phyloP scores from a whole-genome alignment of 37 sponge, comb jelly and placozoan species.

The Chondrilla cf. caribensis region DNA sequence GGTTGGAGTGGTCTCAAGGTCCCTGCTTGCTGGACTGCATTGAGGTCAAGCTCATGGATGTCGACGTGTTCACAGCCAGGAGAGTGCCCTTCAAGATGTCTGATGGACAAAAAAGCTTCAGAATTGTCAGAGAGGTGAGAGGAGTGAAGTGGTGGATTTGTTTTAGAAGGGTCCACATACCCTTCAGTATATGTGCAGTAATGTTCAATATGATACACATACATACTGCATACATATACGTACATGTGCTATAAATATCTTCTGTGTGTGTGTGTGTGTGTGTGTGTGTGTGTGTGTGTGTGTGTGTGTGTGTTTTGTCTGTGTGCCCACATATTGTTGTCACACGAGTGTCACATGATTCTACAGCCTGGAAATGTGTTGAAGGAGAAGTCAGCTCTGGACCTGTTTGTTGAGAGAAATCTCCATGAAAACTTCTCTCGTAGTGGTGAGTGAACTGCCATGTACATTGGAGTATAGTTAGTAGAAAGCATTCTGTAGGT shows the following conservation, averaged over 20 bases:
- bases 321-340: too few relatives aligned
- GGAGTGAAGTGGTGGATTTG: not conserved
- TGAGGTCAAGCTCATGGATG: conserved; percentile 57
- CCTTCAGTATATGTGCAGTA: not conserved
- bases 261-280: not conserved
- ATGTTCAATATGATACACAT: not conserved
- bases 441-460: conserved; percentile 55
- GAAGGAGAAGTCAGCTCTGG: conserved; percentile 78
- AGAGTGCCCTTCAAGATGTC: not conserved
- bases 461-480: not conserved
- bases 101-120: conserved; percentile 29
- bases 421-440: conserved; percentile 80
- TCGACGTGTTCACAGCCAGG: conserved; percentile 89
- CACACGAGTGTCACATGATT: too few relatives aligned
- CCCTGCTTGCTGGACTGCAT: conserved; percentile 87
- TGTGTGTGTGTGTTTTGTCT: too few relatives aligned
- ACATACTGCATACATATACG: not conserved
- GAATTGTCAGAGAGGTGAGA: conserved; percentile 44
- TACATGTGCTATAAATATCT: not conserved
- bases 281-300: too few relatives aligned
- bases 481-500: too few relatives aligned
- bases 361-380: conserved; percentile 59
- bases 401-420: conserved; percentile 82
- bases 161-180: too few relatives aligned
- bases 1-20: conserved; percentile 34